Conservation (phyloP, 2,888 invertebrate genomes). For the Ariolimax columbianus region DNA sequence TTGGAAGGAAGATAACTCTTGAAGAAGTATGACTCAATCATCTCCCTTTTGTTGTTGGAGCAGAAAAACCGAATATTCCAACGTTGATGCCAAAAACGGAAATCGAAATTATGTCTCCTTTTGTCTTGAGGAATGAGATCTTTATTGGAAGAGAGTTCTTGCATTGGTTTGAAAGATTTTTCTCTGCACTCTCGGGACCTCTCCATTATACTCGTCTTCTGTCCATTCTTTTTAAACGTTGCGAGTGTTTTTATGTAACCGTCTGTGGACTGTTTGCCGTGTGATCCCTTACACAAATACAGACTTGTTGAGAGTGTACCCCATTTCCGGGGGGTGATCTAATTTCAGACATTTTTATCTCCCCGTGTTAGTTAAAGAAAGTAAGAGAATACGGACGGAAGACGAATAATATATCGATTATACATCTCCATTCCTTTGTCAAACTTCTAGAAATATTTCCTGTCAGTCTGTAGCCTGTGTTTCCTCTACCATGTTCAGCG, state of each 20-base stretch:
- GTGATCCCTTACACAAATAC: slow-evolving; percentile 38
- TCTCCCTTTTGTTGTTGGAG: slow-evolving; percentile 47
- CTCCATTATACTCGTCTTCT: slow-evolving; percentile 16
- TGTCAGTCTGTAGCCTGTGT: neutral
- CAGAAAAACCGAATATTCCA: slow-evolving; percentile 42
- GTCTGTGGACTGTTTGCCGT: slow-evolving; percentile 35
- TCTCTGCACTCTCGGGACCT: slow-evolving; percentile 19
- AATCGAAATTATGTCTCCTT: slow-evolving; percentile 51
- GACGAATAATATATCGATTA: slow-evolving; percentile 32
- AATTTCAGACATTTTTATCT: slow-evolving; percentile 28
- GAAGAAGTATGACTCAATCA: slow-evolving; percentile 51
- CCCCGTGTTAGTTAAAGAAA: slow-evolving; percentile 18
- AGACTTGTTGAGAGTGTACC: slow-evolving; percentile 39
- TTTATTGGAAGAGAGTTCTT: slow-evolving; percentile 43
- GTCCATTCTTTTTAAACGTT: slow-evolving; percentile 6
- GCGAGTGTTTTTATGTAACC: neutral
- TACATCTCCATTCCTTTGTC: slow-evolving; percentile 22
- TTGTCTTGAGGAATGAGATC: slow-evolving; percentile 48
- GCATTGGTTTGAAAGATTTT: slow-evolving; percentile 48
- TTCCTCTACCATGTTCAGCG: slow-evolving; percentile 4
- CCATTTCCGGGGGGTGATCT: slow-evolving; percentile 15
- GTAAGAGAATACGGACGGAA: slow-evolving; percentile 4
- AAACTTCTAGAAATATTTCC: slow-evolving; percentile 17
- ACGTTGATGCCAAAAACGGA: slow-evolving; percentile 50
- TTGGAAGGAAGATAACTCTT: slow-evolving; percentile 47